Evolutionary conservation across 2,888 invertebrate species (phyloP).

Genomic region (Vesta saturnalis): DNA sequence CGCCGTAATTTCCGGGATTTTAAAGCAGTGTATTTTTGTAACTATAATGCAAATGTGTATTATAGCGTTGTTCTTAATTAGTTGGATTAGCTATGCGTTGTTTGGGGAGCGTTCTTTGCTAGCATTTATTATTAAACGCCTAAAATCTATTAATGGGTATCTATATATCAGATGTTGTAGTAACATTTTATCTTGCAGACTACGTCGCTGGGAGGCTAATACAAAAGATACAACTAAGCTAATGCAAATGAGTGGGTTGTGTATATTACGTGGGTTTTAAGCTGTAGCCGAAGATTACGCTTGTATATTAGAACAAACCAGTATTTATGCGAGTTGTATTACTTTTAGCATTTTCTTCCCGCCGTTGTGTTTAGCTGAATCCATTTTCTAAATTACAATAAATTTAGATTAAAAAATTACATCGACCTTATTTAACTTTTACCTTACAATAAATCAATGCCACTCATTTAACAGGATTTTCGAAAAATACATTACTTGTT

Average conservation of each 20-base stretch:
- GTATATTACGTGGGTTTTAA: constrained; percentile 34
- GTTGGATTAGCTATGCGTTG: neutral
- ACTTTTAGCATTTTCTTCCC: constrained; percentile 26
- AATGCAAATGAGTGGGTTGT: constrained; percentile 38
- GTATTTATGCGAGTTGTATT: constrained; percentile 32
- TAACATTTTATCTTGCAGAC: constrained; percentile 15
- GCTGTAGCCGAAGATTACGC: constrained; percentile 35
- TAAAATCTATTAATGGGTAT: no score
- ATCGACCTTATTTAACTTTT: neutral
- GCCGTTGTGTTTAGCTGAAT: neutral
- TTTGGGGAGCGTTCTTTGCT: no score
- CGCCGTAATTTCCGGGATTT: neutral
- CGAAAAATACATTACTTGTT: no score
- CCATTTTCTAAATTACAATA: constrained; percentile 21
- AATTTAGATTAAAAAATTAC: constrained; percentile 27
- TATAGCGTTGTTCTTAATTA: neutral
- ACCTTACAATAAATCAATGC: neutral
- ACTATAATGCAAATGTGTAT: neutral
- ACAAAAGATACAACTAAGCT: constrained; percentile 32
- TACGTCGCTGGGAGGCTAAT: constrained; percentile 24
- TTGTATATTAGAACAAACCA: constrained; percentile 35
- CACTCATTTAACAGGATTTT: no score
- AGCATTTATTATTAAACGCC: no score
- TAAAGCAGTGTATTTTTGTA: neutral
- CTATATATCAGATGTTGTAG: no score